Evolutionary conservation across 2,888 invertebrate genomes (phyloP), one percentile per base, ranked within the genome.

Genomic region (Trissolcus japonicus): DNA sequence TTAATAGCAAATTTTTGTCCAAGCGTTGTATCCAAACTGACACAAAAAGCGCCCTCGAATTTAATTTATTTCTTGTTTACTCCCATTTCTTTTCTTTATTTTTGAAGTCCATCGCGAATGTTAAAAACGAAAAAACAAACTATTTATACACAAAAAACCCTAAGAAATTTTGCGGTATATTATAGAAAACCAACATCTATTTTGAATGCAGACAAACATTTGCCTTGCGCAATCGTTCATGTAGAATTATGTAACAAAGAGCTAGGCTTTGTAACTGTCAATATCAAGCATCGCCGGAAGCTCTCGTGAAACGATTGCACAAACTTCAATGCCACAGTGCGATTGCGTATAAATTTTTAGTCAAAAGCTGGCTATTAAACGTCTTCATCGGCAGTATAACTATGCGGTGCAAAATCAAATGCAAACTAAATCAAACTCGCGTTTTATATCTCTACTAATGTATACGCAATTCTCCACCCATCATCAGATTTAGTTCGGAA

Each of bases 111-210:
- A 14, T 25, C 25, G 25, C 4, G 3, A 25, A 25, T 19, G 19
- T 65, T 40, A 53, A 19, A 6, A 6, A n/a, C n/a, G n/a, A 35
- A 62, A 40, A 55, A 62, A 50, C 11, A 41, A 17, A 35, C 40
- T 41, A 21, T 14, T 3, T 50, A n/a, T 56, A 62, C 53, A 63
- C 63, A 29, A 43, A 29, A 43, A 66, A 61, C 48, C 14, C 29
- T 56, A 56, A 66, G 61, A 67, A 74, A 67, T 75, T 68, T 75
- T 50, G 68, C 56, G 63, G 60, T 48, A 63, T 53, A 63, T 75
- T 59, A 62, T 14, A 43, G 40, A 29, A 68, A n/a, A 62, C 17
- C 55, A 68, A 63, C 68, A 50, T 67, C 2, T 4, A 68, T 68
- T n/a, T 75, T 60, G 69, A 54, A 69, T 69, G 51, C 63, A 65